Evolutionary conservation across 35 echinoderm and acorn worm species (phyloP).

Genomic region (Ophiothrix spiculata): DNA sequence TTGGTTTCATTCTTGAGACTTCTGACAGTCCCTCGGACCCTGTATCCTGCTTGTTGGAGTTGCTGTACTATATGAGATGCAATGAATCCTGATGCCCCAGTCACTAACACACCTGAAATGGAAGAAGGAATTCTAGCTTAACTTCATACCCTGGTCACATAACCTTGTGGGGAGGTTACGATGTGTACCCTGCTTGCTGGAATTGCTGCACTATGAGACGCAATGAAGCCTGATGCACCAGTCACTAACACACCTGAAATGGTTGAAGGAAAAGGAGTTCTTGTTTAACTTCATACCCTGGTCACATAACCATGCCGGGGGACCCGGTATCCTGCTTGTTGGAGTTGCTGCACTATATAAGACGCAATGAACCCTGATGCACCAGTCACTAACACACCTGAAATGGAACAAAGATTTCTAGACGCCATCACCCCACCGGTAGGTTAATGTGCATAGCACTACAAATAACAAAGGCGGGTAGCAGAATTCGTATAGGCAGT

Average conservation of each 20-base stretch:
- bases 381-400: conserved; percentile 79
- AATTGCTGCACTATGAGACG: conserved; percentile 60
- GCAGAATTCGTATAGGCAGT: too few species aligned
- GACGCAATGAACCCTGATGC: conserved; percentile 68
- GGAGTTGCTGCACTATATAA: conserved; percentile 60
- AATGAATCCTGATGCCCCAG: conserved; percentile 71
- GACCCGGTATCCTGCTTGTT: conserved; percentile 52
- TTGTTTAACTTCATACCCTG: too few species aligned
- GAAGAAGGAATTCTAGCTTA: not conserved
- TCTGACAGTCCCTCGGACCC: conserved; percentile 68
- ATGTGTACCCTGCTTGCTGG: conserved; percentile 52
- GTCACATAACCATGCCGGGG: too few species aligned
- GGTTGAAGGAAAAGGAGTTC: too few species aligned
- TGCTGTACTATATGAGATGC: conserved; percentile 68
- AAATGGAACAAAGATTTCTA: too few species aligned
- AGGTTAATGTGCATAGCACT: too few species aligned
- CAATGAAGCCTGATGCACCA: conserved; percentile 72
- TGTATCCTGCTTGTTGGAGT: conserved; percentile 53
- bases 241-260: conserved; percentile 75
- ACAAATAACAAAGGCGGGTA: too few species aligned
- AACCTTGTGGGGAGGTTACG: too few species aligned
- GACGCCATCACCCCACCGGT: too few species aligned
- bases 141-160: too few species aligned
- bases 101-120: conserved; percentile 69
- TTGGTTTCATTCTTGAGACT: conserved; percentile 63